Percentiles rank a stretch among this genome's conserved stretches.
Conservation (phyloP, 1,140 invertebrate genomes). For the Drosophila sulfurigaster region DNA sequence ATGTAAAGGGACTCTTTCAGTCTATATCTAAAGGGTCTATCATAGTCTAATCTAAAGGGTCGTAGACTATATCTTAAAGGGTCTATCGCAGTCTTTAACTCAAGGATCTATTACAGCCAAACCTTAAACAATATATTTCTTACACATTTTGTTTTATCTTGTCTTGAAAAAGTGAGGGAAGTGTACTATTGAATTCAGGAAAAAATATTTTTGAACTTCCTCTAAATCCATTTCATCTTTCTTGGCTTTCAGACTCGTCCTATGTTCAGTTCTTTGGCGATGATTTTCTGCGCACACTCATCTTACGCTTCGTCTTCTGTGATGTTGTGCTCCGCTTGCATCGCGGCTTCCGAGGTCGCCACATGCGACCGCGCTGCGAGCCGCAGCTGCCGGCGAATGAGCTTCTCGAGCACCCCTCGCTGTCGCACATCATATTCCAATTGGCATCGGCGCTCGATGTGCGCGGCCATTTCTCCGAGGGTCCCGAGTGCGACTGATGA, state of each 20-base stretch:
- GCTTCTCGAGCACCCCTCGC: conserved; percentile 93
- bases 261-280: conserved; percentile 96
- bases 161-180: too few relatives aligned
- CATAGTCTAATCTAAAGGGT: too few relatives aligned
- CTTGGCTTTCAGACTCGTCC: conserved; percentile 88
- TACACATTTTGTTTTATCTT: too few relatives aligned
- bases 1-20: too few relatives aligned
- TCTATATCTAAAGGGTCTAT: too few relatives aligned
- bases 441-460: conserved; percentile 93
- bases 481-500: conserved; percentile 90
- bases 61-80: too few relatives aligned
- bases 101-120: too few relatives aligned
- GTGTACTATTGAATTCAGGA: too few relatives aligned
- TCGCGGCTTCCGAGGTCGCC: conserved; percentile 91
- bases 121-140: too few relatives aligned
- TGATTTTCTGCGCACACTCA: conserved; percentile 95
- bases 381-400: conserved; percentile 95
- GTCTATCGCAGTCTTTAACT: too few relatives aligned
- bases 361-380: conserved; percentile 93
- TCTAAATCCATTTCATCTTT: too few relatives aligned
- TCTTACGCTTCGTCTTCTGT: conserved; percentile 97
- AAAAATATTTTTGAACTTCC: too few relatives aligned
- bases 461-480: conserved; percentile 90
- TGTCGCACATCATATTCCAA: conserved; percentile 93
- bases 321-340: conserved; percentile 94